Base-by-base conservation (phyloP, 2,113 vertebrate species). In the Lophura nycthemera region DNA sequence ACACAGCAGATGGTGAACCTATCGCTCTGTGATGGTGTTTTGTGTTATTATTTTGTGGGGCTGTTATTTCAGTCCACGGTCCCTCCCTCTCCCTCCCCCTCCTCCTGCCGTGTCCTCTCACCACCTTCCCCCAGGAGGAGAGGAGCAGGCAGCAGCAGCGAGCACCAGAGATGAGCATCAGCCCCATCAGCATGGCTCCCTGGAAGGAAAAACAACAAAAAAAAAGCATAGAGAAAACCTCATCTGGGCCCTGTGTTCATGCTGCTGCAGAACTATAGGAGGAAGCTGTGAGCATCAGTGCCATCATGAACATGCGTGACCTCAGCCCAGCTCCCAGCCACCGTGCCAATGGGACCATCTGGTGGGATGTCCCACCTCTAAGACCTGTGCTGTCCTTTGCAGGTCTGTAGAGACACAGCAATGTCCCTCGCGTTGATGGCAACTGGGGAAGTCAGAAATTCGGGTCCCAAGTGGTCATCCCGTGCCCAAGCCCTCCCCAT, bases 1-100 rank as follows among this genome's bases (percentile, higher is more conserved):
- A 94, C 97, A 7, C 9, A 14, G 50, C 97, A 97, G 97, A 97
- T 96, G 96, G 96, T 29, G 74, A 92, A 83, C 93, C 96, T 94
- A 95, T 90, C 32, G 45, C 93, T 70, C 95, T 83, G 20, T 54
- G 88, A 92, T 29, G 38, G 61, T 4, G 24, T 29, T 38, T 38
- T 88, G 87, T 88, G 88, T 66, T 15, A 19, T 45, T 82, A 74
- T 18, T 57, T 52, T 45, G 57, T 63, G 32, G 52, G 25, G 79
- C 70, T 80, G 80, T 93, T 96, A 97, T 93, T 96, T 97, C 42
- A 3, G 67, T 70, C 50, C 86, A 2, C 45, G 4, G 52, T 90
- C 83, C 89, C 70, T 54, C 80, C 67, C 81, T 61, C 18, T 79
- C 66, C 89, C 72, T 86, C 67, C 85, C 54, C 65, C 50, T 54